A percentile compares a stretch with the other conserved stretches of the same genome.
Conservation (phyloP, 2,113 vertebrate species). For the Hippopotamus amphibius region DNA sequence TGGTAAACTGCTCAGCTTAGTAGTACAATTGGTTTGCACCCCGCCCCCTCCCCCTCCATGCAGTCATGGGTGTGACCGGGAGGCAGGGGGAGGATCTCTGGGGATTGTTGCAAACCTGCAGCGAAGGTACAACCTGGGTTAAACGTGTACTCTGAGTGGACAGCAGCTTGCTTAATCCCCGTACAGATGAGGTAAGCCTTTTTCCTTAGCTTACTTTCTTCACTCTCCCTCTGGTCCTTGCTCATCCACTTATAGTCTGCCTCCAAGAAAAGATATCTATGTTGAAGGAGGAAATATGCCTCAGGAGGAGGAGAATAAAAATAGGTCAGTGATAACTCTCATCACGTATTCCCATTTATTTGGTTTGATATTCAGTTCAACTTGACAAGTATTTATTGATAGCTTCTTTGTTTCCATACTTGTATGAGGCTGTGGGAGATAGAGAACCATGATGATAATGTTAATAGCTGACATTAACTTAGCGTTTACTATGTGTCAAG, state of each 20-base stretch:
- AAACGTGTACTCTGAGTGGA: slow-evolving; percentile 53
- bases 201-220: slow-evolving; percentile 54
- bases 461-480: slow-evolving; percentile 64
- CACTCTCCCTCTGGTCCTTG: slow-evolving; percentile 48
- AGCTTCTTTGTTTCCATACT: slow-evolving; percentile 52
- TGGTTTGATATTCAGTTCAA: slow-evolving; percentile 57
- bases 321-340: slow-evolving; percentile 62
- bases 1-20: not conserved
- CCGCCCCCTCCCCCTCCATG: no score
- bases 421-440: slow-evolving; percentile 23
- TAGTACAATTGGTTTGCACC: not conserved
- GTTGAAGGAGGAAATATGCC: slow-evolving; percentile 64
- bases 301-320: slow-evolving; percentile 60
- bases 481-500: slow-evolving; percentile 40
- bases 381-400: slow-evolving; percentile 69
- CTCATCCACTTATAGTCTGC: slow-evolving; percentile 56
- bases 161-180: slow-evolving; percentile 27
- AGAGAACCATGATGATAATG: slow-evolving; percentile 3
- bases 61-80: not conserved
- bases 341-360: slow-evolving; percentile 54
- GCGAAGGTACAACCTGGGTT: not conserved
- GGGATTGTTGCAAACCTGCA: slow-evolving; percentile 33
- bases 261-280: slow-evolving; percentile 54
- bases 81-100: not conserved
- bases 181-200: slow-evolving; percentile 60